phyloP scores from a whole-genome alignment of 2,113 vertebrate genomes.

The Cyprinodon tularosa region DNA sequence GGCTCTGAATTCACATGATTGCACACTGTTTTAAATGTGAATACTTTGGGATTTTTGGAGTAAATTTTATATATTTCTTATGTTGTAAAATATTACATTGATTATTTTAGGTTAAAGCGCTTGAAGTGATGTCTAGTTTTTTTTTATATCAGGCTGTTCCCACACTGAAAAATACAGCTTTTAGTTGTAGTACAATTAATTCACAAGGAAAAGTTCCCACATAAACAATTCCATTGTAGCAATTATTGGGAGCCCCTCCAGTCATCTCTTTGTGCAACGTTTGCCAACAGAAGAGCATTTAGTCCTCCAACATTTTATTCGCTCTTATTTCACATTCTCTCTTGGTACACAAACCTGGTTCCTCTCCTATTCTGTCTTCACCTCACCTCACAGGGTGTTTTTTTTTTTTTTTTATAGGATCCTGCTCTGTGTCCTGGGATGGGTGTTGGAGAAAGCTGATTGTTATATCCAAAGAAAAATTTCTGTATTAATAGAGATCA shows the following conservation, averaged over 20 bases:
- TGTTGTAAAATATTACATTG: background rate
- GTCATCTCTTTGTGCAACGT: too few relatives aligned
- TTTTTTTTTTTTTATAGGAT: background rate
- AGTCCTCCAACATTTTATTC: background rate
- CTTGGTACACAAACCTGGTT: background rate
- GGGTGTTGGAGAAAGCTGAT: background rate
- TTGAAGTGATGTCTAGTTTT: background rate
- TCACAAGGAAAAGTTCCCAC: background rate
- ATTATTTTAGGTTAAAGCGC: background rate
- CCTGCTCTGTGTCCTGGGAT: background rate
- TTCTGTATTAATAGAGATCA: background rate
- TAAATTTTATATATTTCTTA: background rate
- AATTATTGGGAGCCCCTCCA: too few relatives aligned
- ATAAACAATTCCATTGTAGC: too few relatives aligned
- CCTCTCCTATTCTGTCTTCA: background rate
- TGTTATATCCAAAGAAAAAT: background rate
- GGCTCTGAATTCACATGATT: background rate
- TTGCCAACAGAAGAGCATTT: too few relatives aligned
- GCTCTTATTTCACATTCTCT: background rate
- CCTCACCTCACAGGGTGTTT: background rate
- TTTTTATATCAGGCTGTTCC: background rate
- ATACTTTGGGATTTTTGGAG: background rate
- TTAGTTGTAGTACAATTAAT: background rate
- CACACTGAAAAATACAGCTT: background rate
- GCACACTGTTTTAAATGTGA: slow-evolving; percentile 2